phyloP scores from a whole-genome alignment of 2,888 invertebrate genomes.

The Hypomecis atomaria region DNA sequence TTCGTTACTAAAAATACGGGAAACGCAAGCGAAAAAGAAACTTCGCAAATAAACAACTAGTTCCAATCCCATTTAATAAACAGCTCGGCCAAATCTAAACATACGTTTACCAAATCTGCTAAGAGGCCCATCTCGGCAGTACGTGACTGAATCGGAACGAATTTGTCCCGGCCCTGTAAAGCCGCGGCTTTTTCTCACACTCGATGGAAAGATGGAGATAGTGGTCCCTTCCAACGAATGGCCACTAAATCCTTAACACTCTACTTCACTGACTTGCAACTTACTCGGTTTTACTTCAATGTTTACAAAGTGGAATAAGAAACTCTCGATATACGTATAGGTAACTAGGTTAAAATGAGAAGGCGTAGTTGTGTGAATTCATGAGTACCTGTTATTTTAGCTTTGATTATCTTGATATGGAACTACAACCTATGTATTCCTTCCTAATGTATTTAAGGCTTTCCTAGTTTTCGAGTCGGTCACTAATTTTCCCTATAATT shows the following conservation, averaged over 20 bases:
- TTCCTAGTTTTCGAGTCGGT: too few relatives aligned
- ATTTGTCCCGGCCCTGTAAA: constrained; percentile 75
- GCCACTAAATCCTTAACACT: constrained; percentile 78
- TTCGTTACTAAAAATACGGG: constrained; percentile 10
- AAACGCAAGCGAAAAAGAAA: constrained; percentile 29
- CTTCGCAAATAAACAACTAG: constrained; percentile 43
- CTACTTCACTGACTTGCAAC: constrained; percentile 63
- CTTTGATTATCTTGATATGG: too few relatives aligned
- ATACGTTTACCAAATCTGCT: constrained; percentile 76
- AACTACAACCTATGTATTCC: too few relatives aligned
- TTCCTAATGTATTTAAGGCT: too few relatives aligned
- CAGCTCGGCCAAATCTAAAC: constrained; percentile 69
- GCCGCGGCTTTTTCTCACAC: constrained; percentile 77
- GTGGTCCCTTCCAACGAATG: constrained; percentile 73
- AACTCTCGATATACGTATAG: neutral
- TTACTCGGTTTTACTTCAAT: constrained; percentile 53
- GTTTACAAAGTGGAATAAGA: constrained; percentile 42
- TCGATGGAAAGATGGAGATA: constrained; percentile 79
- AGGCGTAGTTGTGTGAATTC: too few relatives aligned
- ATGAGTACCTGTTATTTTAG: too few relatives aligned
- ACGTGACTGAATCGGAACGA: constrained; percentile 81
- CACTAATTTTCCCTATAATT: too few relatives aligned
- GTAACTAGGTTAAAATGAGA: neutral
- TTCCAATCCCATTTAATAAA: constrained; percentile 74
- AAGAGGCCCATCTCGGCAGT: constrained; percentile 72